Evolutionary conservation across 1,140 invertebrate genomes (phyloP).

Genomic region (Drosophila bifasciata): DNA sequence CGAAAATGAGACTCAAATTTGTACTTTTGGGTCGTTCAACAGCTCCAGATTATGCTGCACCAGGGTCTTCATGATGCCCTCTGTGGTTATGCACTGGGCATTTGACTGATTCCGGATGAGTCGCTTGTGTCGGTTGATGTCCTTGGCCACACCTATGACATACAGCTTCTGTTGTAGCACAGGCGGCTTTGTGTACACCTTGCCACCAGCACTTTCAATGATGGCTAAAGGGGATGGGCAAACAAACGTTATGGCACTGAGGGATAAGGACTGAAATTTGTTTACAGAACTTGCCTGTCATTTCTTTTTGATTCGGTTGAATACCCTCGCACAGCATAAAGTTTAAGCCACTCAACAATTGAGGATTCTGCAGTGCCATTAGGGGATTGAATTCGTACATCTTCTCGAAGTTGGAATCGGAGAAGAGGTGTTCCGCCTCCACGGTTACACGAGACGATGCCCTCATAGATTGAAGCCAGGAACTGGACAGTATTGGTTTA

Average conservation of each 20-base stretch:
- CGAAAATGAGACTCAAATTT: conserved; percentile 2
- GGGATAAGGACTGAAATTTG: too few species aligned
- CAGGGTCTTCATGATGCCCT: conserved; percentile 60
- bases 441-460: conserved; percentile 24
- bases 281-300: conserved; percentile 34
- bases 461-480: conserved; percentile 44
- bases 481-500: conserved; percentile 47
- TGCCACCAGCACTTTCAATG: conserved; percentile 53
- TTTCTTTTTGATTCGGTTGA: conserved; percentile 41
- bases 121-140: conserved; percentile 7
- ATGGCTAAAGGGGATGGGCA: conserved; percentile 33
- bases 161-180: conserved; percentile 8
- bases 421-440: conserved; percentile 47
- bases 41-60: conserved; percentile 39
- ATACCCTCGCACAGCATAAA: conserved; percentile 56
- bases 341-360: conserved; percentile 28
- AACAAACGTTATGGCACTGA: not conserved
- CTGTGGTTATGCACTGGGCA: conserved; percentile 46
- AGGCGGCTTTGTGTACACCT: conserved; percentile 17
- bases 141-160: conserved; percentile 22
- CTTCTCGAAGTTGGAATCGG: conserved; percentile 38
- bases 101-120: conserved; percentile 18
- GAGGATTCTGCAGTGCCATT: conserved; percentile 11
- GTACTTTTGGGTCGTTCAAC: conserved; percentile 17
- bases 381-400: conserved; percentile 48